These are phyloP conservation scores for Helicolenus hilgendorfi DNA, from an alignment of 2,797 vertebrate species.

Conservation along the genomic window DNA sequence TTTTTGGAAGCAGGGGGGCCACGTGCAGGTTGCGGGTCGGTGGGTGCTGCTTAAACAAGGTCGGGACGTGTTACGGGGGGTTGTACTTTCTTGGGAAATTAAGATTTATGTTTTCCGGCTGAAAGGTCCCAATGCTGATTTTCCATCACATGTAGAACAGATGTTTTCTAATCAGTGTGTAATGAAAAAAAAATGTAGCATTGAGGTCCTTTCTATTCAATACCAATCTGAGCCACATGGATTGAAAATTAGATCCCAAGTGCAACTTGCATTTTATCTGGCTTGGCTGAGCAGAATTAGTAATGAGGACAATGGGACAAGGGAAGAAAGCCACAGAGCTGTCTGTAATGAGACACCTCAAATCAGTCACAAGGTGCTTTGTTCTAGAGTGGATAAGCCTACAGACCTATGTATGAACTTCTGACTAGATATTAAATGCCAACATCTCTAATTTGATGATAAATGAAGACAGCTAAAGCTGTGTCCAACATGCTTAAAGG, in stretches of 20 bases:
- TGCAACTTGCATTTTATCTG: constrained; percentile 8
- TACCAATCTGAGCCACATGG: constrained; percentile 19
- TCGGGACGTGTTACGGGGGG: background rate
- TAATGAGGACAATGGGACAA: constrained; percentile 25
- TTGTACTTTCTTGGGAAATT: background rate
- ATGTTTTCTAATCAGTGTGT: constrained; percentile 46
- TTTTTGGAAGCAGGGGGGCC: background rate
- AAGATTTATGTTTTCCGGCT: constrained; percentile 13
- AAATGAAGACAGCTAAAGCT: background rate
- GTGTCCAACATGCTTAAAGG: background rate
- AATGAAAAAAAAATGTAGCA: background rate
- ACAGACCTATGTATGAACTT: background rate
- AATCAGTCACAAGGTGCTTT: constrained; percentile 9
- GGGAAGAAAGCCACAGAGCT: background rate
- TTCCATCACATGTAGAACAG: background rate
- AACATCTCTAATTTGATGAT: background rate
- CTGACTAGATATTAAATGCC: background rate
- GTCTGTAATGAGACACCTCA: constrained; percentile 2
- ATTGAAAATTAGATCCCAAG: constrained; percentile 28
- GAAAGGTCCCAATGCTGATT: constrained; percentile 2
- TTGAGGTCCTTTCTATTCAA: constrained; percentile 30
- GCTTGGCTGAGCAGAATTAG: constrained; percentile 41
- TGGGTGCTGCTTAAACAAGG: background rate
- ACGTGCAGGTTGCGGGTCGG: background rate
- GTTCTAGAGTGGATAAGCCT: background rate